Percentiles rank a stretch among this genome's conserved stretches.
Conservation (phyloP, 1,140 invertebrate species). For the Dysdera silvatica region DNA sequence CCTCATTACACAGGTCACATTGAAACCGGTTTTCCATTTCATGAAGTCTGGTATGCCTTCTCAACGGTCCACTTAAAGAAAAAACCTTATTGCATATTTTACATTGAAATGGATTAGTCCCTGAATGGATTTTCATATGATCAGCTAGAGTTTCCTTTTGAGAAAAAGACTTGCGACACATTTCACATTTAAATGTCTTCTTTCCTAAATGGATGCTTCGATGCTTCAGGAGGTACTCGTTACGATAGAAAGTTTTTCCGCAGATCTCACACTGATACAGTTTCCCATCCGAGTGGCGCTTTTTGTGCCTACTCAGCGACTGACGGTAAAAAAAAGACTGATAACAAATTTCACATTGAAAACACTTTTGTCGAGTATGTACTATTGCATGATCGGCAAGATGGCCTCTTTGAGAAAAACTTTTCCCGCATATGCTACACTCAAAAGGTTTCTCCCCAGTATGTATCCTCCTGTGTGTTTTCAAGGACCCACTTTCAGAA, state of each 20-base stretch:
- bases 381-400: no score
- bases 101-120: conserved; percentile 32
- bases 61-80: not conserved
- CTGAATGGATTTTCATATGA: conserved; percentile 56
- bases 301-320: no score
- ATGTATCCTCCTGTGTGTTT: no score
- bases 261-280: conserved; percentile 51
- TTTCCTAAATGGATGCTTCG: conserved; percentile 61
- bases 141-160: conserved; percentile 83
- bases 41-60: not conserved
- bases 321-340: no score
- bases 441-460: no score
- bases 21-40: not conserved
- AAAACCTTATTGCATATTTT: conserved; percentile 10
- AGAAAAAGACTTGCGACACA: conserved; percentile 78
- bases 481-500: no score
- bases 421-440: no score
- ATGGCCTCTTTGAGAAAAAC: no score
- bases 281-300: conserved; percentile 52
- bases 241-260: not conserved
- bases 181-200: conserved; percentile 64
- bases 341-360: no score
- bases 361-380: no score
- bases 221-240: conserved; percentile 76
- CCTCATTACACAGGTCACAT: not conserved